These are phyloP conservation scores for Sarcophilus harrisii DNA, from an alignment of 2,797 vertebrate genomes.

Conservation along the genomic window DNA sequence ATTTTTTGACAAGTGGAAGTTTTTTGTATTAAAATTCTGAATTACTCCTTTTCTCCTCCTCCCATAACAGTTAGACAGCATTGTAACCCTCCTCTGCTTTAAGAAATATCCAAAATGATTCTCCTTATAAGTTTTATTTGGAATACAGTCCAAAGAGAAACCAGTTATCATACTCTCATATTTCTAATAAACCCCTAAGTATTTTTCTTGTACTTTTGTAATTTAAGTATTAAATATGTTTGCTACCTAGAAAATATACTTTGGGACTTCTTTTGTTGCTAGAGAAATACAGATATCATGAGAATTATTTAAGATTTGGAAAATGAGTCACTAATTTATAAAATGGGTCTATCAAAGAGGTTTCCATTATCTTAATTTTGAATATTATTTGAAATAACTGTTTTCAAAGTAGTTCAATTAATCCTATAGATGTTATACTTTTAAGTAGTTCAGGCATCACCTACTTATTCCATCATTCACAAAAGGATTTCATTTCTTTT, in stretches of 20 bases:
- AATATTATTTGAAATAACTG: conserved; percentile 45
- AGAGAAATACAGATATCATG: conserved; percentile 33
- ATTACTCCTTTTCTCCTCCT: conserved; percentile 28
- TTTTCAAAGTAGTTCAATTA: conserved; percentile 37
- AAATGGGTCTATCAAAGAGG: conserved; percentile 41
- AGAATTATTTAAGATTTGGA: conserved; percentile 55
- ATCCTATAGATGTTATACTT: conserved; percentile 9
- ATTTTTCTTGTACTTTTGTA: neutral
- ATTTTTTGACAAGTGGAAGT: neutral
- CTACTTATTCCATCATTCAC: conserved; percentile 51
- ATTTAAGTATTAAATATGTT: conserved; percentile 43
- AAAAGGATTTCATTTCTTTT: conserved; percentile 63
- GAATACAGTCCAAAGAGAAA: conserved; percentile 49
- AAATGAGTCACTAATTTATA: conserved; percentile 30
- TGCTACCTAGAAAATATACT: conserved; percentile 33
- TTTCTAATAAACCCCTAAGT: conserved; percentile 50
- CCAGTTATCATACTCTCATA: conserved; percentile 28
- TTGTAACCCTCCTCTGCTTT: neutral
- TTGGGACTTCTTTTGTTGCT: conserved; percentile 23
- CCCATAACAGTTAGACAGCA: neutral
- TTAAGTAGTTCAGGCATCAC: conserved; percentile 45
- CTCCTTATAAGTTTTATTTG: conserved; percentile 45
- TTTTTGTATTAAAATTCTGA: conserved; percentile 26
- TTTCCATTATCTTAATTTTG: conserved; percentile 37
- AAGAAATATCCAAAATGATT: conserved; percentile 42